Conservation (phyloP, 2,113 vertebrate genomes). For the Gasterosteus aculeatus region DNA sequence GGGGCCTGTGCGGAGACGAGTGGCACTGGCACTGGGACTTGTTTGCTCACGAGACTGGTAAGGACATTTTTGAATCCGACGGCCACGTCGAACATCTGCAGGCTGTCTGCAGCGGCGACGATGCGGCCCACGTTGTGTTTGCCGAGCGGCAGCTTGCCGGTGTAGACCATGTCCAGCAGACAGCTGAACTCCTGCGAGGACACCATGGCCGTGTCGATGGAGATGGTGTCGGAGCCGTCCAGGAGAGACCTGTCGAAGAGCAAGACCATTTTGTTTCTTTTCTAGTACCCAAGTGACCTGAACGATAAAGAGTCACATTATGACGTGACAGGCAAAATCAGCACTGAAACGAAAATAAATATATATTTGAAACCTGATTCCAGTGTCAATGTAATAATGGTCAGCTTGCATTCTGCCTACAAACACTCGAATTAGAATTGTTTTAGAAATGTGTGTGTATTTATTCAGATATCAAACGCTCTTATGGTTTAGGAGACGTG, state of each 20-base stretch:
- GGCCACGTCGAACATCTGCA: constrained; percentile 94
- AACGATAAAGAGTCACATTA: background rate
- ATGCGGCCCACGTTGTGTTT: constrained; percentile 89
- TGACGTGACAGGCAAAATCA: background rate
- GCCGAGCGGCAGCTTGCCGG: constrained; percentile 85
- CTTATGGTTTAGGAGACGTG: no score
- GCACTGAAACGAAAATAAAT: background rate
- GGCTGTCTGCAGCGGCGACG: constrained; percentile 86
- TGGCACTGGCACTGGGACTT: background rate
- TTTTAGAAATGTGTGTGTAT: background rate
- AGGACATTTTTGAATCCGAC: constrained; percentile 89
- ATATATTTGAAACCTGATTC: background rate
- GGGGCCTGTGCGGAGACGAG: background rate
- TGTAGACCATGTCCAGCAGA: constrained; percentile 88
- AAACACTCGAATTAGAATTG: background rate
- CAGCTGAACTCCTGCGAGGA: constrained; percentile 87
- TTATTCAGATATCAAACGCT: background rate
- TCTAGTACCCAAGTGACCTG: background rate
- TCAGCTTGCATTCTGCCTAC: background rate
- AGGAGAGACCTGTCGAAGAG: constrained; percentile 78
- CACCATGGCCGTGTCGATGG: constrained; percentile 84
- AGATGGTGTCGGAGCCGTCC: constrained; percentile 86
- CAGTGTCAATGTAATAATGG: background rate
- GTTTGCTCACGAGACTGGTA: constrained; percentile 79
- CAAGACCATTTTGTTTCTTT: background rate